These are phyloP conservation scores for Procambarus clarkii DNA, from an alignment of 1,140 invertebrate species.

Conservation along the genomic window DNA sequence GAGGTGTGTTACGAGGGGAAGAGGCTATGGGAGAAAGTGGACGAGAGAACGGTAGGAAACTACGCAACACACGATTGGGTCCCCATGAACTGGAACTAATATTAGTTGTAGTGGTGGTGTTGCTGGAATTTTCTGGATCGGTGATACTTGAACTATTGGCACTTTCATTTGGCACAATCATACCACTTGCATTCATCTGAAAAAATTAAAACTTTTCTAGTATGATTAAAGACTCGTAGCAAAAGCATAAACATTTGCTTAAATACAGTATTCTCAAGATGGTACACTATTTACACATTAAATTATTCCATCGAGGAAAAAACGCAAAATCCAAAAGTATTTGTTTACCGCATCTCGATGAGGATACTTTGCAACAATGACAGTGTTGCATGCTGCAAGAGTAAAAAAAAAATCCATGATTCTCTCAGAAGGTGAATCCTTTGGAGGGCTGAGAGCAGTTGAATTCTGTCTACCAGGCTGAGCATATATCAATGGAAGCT, in stretches of 20 bases:
- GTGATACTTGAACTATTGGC: slow-evolving; percentile 35
- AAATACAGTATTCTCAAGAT: neutral
- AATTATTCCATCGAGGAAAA: too few species aligned
- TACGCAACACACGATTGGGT: slow-evolving; percentile 44
- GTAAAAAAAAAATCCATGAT: slow-evolving; percentile 95
- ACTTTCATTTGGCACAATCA: slow-evolving; percentile 64
- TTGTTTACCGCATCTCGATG: slow-evolving; percentile 85
- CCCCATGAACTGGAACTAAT: slow-evolving; percentile 48
- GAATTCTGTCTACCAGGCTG: slow-evolving; percentile 40
- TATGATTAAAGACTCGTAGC: neutral
- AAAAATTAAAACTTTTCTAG: slow-evolving; percentile 7
- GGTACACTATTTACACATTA: too few species aligned
- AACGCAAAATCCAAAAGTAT: neutral
- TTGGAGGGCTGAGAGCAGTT: neutral
- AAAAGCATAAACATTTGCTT: neutral
- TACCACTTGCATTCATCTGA: slow-evolving; percentile 84
- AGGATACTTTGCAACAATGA: slow-evolving; percentile 92
- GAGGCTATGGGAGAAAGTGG: slow-evolving; percentile 74
- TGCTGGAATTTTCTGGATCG: slow-evolving; percentile 51
- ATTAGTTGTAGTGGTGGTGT: slow-evolving; percentile 41
- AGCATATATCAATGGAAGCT: slow-evolving; percentile 70
- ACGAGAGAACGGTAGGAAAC: slow-evolving; percentile 67
- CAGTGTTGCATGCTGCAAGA: slow-evolving; percentile 96
- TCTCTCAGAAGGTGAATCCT: slow-evolving; percentile 74
- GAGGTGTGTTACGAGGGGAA: slow-evolving; percentile 71